These are phyloP conservation scores for Sebastes alutus DNA, from an alignment of 2,797 vertebrate species.

Conservation along the genomic window DNA sequence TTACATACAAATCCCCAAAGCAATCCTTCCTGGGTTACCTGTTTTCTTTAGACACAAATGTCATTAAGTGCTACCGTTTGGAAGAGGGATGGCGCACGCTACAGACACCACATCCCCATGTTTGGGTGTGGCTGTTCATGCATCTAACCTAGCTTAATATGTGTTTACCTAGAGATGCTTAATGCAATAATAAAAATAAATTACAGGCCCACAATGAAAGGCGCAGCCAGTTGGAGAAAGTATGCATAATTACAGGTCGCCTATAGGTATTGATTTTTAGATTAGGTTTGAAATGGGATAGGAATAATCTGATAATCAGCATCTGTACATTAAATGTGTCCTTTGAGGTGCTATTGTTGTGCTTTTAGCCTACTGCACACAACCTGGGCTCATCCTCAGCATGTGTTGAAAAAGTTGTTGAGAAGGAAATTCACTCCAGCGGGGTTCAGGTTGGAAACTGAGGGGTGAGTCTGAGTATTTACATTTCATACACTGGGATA, in stretches of 20 bases:
- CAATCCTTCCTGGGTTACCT: background rate
- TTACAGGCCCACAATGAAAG: background rate
- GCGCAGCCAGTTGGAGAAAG: background rate
- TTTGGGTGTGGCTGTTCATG: background rate
- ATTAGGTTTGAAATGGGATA: slow-evolving; percentile 12
- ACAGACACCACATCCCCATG: background rate
- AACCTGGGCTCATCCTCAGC: background rate
- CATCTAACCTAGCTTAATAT: background rate
- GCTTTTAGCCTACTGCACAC: too few species aligned
- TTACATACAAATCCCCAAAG: slow-evolving; percentile 30
- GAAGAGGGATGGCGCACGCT: background rate
- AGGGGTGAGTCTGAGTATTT: background rate
- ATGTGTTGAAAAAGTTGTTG: background rate
- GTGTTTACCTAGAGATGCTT: slow-evolving; percentile 5
- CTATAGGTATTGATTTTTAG: slow-evolving; percentile 19
- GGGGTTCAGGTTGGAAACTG: background rate
- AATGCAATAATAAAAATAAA: slow-evolving; percentile 8
- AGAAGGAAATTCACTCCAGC: background rate
- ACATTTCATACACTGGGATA: background rate
- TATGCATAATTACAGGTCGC: slow-evolving; percentile 4
- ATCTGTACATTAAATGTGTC: background rate
- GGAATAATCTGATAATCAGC: slow-evolving; percentile 4
- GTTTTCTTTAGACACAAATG: slow-evolving; percentile 28
- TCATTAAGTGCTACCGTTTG: background rate
- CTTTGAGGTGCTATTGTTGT: background rate